Evolutionary conservation across 2,113 vertebrate species (phyloP), one percentile per base, ranked within the genome.

Genomic region (Triplophysa siluroides): DNA sequence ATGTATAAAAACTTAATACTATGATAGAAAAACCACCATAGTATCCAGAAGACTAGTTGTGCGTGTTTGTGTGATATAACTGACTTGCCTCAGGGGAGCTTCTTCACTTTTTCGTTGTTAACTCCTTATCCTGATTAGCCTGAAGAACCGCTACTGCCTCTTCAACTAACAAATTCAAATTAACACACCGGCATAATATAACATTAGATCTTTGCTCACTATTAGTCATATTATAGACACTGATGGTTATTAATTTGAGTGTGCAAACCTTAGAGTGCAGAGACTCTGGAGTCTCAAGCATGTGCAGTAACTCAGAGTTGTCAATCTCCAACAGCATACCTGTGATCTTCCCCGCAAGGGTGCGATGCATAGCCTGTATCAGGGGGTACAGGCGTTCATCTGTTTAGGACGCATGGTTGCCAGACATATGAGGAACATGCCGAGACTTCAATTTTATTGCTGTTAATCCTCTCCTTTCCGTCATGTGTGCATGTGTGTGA

Each of bases 281-380:
- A n/a, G n/a, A n/a, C n/a, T n/a, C n/a, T n/a, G n/a, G n/a, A n/a
- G n/a, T n/a, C n/a, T n/a, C n/a, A n/a, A n/a, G n/a, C n/a, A n/a
- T n/a, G n/a, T n/a, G n/a, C n/a, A n/a, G n/a, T n/a, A n/a, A n/a
- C n/a, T n/a, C n/a, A n/a, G n/a, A n/a, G n/a, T n/a, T n/a, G n/a
- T n/a, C n/a, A 0, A 98, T 97, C 89, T 98, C 96, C 82, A 98
- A 91, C 89, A 98, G 91, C 98, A 99, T 99, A 73, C 98, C 97
- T 0, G 96, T 99, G 87, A 98, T 98, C 91, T 98, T 98, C 56
- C 96, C 95, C 0, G 96, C 96, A 89, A 97, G 80, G 0, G 85
- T 85, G 3, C 93, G 88, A 2, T 98, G 95, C 85, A 93, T 63
- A 0, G 87, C n/a, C 0, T 93, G 92, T 87, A 98, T 94, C 43